Base-by-base conservation (phyloP, 1,140 invertebrate genomes). In the Pogonognathellus flavescens region DNA sequence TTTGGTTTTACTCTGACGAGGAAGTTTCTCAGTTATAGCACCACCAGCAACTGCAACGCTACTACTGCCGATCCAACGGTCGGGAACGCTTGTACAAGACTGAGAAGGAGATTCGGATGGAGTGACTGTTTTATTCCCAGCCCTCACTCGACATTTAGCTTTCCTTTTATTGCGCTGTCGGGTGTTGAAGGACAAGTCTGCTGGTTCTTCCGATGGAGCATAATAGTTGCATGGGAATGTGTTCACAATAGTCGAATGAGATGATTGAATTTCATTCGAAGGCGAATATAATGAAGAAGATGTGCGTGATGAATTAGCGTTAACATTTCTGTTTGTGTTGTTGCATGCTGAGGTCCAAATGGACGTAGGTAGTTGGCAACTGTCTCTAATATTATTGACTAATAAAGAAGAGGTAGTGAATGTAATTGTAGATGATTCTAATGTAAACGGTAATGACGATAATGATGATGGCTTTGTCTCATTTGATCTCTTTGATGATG, bases 111-210 rank as follows among this genome's bases (percentile, higher is more conserved):
- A 49, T 3, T 76, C 70, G 13, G 31, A 49, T 8, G 31, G 31
- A 76, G 16, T 18, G 31, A 49, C 70, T n/a, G 31, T 76, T 31
- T 76, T 76, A 66, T 66, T 66, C 31, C 70, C 70, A 76, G 70
- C 70, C n/a, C 41, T 76, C 5, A 8, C 16, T 76, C 41, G 25
- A 16, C 11, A 41, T 76, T 76, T 76, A 31, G 49, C 70, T 76
- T 76, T 76, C 70, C 31, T 76, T 76, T 76, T 76, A 50, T 50
- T 76, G 49, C 70, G 70, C 16, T 49, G 70, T 11, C 62, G 22
- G 62, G 49, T 76, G 41, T 11, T 50, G 70, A 76, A 76, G 70
- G 70, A 76, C 70, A 76, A 76, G 70, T 76, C n/a, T 25, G 41
- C 16, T 31, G 22, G 20, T 66, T 13, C 53, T 57, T 13, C n/a